phyloP scores from a whole-genome alignment of 2,113 vertebrate genomes.

The Sapajus apella region DNA sequence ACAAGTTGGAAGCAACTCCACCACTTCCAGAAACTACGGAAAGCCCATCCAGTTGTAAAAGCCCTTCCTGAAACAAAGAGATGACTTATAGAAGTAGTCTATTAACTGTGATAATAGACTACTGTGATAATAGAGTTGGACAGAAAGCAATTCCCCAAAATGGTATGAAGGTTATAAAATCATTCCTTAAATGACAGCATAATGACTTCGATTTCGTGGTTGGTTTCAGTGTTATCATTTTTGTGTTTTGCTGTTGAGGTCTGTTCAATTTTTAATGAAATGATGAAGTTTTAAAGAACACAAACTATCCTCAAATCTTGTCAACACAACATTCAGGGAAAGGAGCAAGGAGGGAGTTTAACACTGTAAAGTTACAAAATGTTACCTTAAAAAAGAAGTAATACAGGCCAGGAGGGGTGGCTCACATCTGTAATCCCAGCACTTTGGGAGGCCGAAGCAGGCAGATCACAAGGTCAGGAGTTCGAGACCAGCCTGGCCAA shows the following conservation, averaged over 20 bases:
- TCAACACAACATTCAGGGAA: neutral
- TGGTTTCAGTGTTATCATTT: neutral
- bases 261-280: slow-evolving; percentile 16
- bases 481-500: no score
- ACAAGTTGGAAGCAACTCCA: neutral
- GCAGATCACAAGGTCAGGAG: no score
- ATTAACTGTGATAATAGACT: neutral
- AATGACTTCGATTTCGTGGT: neutral
- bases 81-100: neutral
- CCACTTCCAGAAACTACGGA: neutral
- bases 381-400: neutral
- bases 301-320: neutral
- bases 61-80: neutral
- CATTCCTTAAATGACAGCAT: neutral
- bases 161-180: neutral
- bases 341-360: neutral
- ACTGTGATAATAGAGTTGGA: neutral
- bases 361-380: neutral
- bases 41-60: neutral
- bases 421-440: no score
- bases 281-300: neutral
- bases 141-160: neutral
- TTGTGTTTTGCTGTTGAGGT: neutral
- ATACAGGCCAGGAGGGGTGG: no score
- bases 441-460: no score